Conservation (phyloP, 2,797 vertebrate species). For the Carapus acus region DNA sequence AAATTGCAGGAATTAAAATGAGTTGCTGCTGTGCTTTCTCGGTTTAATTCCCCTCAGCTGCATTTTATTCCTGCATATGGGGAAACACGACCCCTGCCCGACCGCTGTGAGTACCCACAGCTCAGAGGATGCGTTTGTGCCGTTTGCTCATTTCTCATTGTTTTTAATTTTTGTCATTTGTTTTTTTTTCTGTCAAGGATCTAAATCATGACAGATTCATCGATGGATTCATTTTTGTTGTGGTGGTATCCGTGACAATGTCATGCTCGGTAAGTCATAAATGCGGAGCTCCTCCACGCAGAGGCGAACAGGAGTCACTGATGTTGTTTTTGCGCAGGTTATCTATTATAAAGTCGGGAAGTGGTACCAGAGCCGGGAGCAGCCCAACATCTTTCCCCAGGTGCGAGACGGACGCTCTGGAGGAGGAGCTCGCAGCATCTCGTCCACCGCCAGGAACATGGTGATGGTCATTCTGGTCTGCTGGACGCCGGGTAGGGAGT, state of each 20-base stretch:
- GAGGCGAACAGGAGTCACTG: accelerated
- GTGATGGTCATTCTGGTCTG: conserved; percentile 76
- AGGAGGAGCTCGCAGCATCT: conserved; percentile 37
- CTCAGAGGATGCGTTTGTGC: not conserved
- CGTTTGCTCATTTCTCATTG: not conserved
- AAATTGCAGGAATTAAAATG: conserved; percentile 4
- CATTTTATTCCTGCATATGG: conserved; percentile 70
- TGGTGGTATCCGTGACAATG: conserved; percentile 65
- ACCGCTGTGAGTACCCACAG: conserved; percentile 48
- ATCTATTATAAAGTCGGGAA: conserved; percentile 70
- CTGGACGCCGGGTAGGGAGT: conserved; percentile 80
- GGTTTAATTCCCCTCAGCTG: conserved; percentile 63
- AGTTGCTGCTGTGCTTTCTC: not conserved
- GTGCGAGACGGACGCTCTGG: conserved; percentile 56
- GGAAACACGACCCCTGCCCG: conserved; percentile 53
- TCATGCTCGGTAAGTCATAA: conserved; percentile 70
- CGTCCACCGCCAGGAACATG: conserved; percentile 65
- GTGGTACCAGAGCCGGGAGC: conserved; percentile 56
- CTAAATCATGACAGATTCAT: conserved; percentile 42
- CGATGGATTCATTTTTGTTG: conserved; percentile 54
- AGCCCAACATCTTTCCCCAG: conserved; percentile 51
- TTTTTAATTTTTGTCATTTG: not conserved
- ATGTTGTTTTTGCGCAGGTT: conserved; percentile 52
- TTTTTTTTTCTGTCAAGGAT: conserved; percentile 37
- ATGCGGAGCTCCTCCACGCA: no score